Evolutionary conservation across 2,888 invertebrate genomes (phyloP).

Genomic region (Auanema freiburgensis): DNA sequence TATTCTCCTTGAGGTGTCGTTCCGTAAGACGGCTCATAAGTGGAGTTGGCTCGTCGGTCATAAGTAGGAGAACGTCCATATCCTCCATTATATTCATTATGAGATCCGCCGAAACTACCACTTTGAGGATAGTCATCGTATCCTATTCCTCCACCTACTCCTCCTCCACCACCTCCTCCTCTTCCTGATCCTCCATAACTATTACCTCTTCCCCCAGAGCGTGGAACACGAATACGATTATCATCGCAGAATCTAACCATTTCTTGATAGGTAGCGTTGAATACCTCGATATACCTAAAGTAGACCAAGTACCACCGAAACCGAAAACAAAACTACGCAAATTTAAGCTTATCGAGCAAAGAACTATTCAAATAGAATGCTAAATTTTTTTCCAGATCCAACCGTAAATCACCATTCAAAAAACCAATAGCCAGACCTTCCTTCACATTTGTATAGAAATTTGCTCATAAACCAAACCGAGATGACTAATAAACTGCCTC

Average conservation of each 20-base stretch:
- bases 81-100: slow-evolving; percentile 10
- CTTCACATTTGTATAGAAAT: slow-evolving; percentile 5
- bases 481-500: neutral
- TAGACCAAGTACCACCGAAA: neutral
- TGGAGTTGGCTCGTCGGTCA: neutral
- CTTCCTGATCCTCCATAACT: slow-evolving; percentile 8
- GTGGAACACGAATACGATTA: slow-evolving; percentile 25
- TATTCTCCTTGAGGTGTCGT: neutral
- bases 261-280: slow-evolving; percentile 32
- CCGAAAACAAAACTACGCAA: neutral
- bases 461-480: slow-evolving; percentile 7
- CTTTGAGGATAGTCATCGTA: neutral
- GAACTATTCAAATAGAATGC: neutral
- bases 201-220: slow-evolving; percentile 8
- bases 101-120: slow-evolving; percentile 1
- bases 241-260: slow-evolving; percentile 29
- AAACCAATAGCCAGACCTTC: slow-evolving; percentile 1
- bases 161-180: slow-evolving; percentile 6
- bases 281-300: slow-evolving; percentile 43
- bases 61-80: slow-evolving; percentile 5
- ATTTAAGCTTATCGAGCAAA: neutral
- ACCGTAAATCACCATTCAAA: neutral
- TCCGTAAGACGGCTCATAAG: no score
- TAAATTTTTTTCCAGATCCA: neutral
- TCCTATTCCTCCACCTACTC: slow-evolving; percentile 18